These are phyloP conservation scores for Oncopeltus fasciatus DNA, from an alignment of 1,140 invertebrate genomes.

Conservation along the genomic window DNA sequence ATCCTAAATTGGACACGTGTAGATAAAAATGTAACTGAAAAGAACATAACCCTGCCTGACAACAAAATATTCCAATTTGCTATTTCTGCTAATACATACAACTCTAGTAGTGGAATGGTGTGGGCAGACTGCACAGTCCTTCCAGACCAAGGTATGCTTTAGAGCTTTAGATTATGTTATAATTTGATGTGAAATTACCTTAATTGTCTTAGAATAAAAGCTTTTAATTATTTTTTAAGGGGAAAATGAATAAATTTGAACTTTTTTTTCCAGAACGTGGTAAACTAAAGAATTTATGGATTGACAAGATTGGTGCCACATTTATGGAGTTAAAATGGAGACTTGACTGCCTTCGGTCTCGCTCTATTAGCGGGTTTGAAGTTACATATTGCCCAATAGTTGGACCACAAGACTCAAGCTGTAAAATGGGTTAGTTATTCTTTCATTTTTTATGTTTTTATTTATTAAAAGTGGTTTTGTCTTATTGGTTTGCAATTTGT, in stretches of 20 bases:
- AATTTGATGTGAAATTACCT: too few species aligned
- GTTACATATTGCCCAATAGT: slow-evolving; percentile 52
- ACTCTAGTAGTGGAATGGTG: slow-evolving; percentile 52
- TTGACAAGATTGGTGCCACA: slow-evolving; percentile 39
- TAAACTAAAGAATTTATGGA: slow-evolving; percentile 49
- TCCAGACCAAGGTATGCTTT: slow-evolving; percentile 43
- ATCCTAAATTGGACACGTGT: slow-evolving; percentile 41
- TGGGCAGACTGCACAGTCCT: slow-evolving; percentile 62
- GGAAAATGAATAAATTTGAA: slow-evolving; percentile 15
- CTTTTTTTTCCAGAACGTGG: slow-evolving; percentile 33
- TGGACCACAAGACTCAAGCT: slow-evolving; percentile 34
- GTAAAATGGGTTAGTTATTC: too few species aligned
- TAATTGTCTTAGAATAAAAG: background rate
- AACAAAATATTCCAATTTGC: slow-evolving; percentile 47
- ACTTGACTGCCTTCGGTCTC: slow-evolving; percentile 51
- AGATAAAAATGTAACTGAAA: slow-evolving; percentile 29
- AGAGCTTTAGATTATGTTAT: too few species aligned
- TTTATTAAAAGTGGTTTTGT: too few species aligned
- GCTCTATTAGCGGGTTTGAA: slow-evolving; percentile 44
- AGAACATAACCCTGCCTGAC: slow-evolving; percentile 36
- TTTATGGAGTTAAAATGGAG: slow-evolving; percentile 51
- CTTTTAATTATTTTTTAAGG: background rate
- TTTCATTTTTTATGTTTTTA: too few species aligned
- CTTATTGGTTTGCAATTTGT: too few species aligned
- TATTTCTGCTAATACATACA: slow-evolving; percentile 49